Evolutionary conservation across 2,797 vertebrate species (phyloP), one percentile per base, ranked within the genome.

Genomic region (Alcedo quadribrachys): DNA sequence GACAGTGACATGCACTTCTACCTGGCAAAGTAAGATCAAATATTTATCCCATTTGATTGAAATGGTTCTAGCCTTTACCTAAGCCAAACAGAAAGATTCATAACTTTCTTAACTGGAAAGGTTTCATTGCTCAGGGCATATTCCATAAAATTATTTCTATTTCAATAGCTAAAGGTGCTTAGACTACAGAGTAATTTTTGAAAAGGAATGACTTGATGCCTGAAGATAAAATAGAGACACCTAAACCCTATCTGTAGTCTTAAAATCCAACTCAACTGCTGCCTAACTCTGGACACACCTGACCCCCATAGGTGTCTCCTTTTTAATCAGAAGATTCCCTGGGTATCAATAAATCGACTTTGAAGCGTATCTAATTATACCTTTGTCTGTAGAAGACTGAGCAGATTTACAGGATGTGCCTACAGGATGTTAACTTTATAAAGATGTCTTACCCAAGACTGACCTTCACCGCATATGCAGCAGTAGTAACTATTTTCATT

Each of bases 1-100:
- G 32, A 35, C 33, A 65, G 18, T 13, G n/a, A 35, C 0, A 0
- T 12, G 9, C 0, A 5, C 20, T 85, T 78, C 53, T 42, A 75
- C 19, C 33, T 66, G 40, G 12, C 18, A 65, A 55, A 70, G 16
- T 45, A 37, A 60, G 37, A 43, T 20, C 2, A 2, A 61, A 15
- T 80, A 65, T 76, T 69, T 74, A 22, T 37, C 53, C 32, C 5
- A 11, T 51, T 60, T 53, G 24, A 9, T 50, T 68, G 48, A 57
- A 92, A 80, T 40, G 9, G 4, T 60, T 69, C 14, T 40, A 57
- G 13, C 4, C 11, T 62, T 92, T 81, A 35, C 30, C 21, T 62
- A 32, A 35, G 37, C 25, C 67, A 60, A 5, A 5, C 32, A 40
- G 61, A 50, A 54, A 86, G 67, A 90, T 30, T 53, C 5, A 43